Base-by-base conservation (phyloP, 1,140 invertebrate species). In the Leptinotarsa texana region DNA sequence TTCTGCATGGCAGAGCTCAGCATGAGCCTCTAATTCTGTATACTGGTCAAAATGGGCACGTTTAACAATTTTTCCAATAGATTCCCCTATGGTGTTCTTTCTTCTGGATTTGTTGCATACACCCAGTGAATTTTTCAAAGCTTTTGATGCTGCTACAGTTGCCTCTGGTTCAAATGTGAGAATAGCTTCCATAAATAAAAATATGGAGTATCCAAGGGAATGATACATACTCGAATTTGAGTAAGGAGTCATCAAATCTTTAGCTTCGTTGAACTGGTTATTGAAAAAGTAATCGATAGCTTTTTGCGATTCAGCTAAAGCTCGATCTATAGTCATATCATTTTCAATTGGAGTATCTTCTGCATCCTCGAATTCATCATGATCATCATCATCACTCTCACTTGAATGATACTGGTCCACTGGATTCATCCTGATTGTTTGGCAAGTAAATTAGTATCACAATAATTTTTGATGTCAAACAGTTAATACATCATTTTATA, bases 1-100 rank as follows among this genome's bases (percentile, higher is more conserved):
- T 86, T 99, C 97, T 17, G 97, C 96, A 86, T 96, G 96, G 83
- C 95, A 96, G 27, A 99, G 85, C 84, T 99, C 97, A 3, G 97
- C 97, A 88, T 99, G 97, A 21, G 96, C 92, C 87, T 99, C 95
- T 84, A 93, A 90, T 75, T 90, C 89, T 21, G 94, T 93, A 77
- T 94, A 94, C 57, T 86, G 82, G 82, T 93, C 91, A 77, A 94
- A 96, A 84, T 95, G 94, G 15, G 89, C 86, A 85, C 90, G 92
- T 82, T 91, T 93, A 3, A 96, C 92, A 78, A 95, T 94, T 83
- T 93, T 93, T 17, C 93, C 93, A 47, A 97, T 86, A 6, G 92
- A 92, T 79, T 95, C 92, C 1, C 92, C 89, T 65, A 96, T 85
- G 0, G 92, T 92, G 57, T 86, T 91, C 80, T 93, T 93, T 77